Evolutionary conservation across 2,113 vertebrate genomes (phyloP).

Genomic region (Ctenomys sociabilis): DNA sequence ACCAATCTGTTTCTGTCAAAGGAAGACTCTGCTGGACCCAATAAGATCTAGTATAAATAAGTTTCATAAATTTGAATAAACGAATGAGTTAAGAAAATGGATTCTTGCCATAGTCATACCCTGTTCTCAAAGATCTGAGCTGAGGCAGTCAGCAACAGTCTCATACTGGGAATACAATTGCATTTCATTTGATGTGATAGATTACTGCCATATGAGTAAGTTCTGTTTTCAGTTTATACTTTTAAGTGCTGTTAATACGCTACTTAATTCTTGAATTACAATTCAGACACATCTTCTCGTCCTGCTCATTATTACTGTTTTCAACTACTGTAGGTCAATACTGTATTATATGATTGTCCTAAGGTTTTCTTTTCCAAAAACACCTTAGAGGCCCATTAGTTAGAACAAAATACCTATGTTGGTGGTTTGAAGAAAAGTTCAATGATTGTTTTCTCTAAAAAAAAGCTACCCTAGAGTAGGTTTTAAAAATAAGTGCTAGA

Average conservation of each 20-base stretch:
- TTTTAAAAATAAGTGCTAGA: constrained; percentile 60
- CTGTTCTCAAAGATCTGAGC: neutral
- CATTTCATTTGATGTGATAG: constrained; percentile 18
- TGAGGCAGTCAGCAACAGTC: neutral
- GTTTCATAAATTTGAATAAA: neutral
- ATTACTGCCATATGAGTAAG: constrained; percentile 12
- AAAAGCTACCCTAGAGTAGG: constrained; percentile 22
- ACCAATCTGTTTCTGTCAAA: neutral
- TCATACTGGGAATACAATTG: neutral
- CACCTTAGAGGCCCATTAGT: constrained; percentile 15
- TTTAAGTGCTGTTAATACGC: neutral
- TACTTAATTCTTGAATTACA: neutral
- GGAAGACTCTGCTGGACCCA: neutral
- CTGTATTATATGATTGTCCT: constrained; percentile 11
- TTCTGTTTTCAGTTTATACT: constrained; percentile 49
- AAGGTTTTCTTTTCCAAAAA: constrained; percentile 10
- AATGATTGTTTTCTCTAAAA: constrained; percentile 53
- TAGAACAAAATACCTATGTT: constrained; percentile 32
- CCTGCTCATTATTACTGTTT: neutral
- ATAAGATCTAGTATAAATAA: neutral
- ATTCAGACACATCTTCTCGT: constrained; percentile 36
- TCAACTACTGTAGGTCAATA: constrained; percentile 34
- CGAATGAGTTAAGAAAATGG: neutral
- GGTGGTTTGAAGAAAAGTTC: constrained; percentile 53
- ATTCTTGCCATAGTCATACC: neutral